These are phyloP conservation scores for Plectropomus leopardus DNA, from an alignment of 2,113 vertebrate species.

Conservation along the genomic window DNA sequence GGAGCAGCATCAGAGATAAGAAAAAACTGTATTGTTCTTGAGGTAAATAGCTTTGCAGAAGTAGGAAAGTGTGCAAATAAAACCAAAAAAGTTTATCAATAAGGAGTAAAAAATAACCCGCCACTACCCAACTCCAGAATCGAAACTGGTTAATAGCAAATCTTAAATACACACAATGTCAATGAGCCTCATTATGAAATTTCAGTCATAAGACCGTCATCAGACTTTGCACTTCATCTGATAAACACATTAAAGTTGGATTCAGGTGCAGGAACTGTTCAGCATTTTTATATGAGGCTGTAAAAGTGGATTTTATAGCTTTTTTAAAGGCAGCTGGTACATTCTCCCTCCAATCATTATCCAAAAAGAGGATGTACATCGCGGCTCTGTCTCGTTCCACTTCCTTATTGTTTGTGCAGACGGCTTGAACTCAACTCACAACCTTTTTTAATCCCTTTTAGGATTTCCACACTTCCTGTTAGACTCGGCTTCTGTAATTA, in stretches of 20 bases:
- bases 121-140: too few relatives aligned
- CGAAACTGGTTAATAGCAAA: too few relatives aligned
- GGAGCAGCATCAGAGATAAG: not conserved
- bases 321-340: not conserved
- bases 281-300: not conserved
- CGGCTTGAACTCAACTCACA: not conserved
- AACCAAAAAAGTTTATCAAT: not conserved
- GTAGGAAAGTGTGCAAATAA: not conserved
- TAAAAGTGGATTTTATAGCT: not conserved
- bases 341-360: not conserved
- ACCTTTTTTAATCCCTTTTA: not conserved
- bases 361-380: not conserved
- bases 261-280: not conserved
- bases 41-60: not conserved
- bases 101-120: not conserved
- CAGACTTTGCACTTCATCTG: not conserved
- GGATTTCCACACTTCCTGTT: not conserved
- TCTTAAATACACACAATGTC: not conserved
- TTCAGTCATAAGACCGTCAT: not conserved
- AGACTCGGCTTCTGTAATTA: not conserved
- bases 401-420: constrained; percentile 9
- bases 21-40: too few relatives aligned
- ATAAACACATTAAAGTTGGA: not conserved
- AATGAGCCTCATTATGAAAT: not conserved
- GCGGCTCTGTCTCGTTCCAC: constrained; percentile 14